Conservation (phyloP, 1,140 invertebrate genomes). For the Aphis craccivora region DNA sequence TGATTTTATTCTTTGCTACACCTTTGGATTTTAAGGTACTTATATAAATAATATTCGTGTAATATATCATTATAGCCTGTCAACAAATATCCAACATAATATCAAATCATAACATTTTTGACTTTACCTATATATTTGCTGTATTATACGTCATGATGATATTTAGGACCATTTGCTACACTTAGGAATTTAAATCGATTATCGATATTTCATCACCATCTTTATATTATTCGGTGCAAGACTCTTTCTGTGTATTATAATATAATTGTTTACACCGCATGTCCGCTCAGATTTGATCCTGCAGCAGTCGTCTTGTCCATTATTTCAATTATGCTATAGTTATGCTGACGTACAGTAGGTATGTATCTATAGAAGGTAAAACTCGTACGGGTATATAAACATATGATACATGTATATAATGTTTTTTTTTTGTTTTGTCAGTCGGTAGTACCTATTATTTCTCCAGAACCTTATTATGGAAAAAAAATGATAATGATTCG, state of each 20-base stretch:
- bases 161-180: background rate
- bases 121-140: background rate
- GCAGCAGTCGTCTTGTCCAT: background rate
- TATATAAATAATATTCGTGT: background rate
- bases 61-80: background rate
- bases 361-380: background rate
- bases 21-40: background rate
- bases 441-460: constrained; percentile 18
- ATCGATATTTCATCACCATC: background rate
- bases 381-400: no score
- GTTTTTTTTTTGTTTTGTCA: background rate
- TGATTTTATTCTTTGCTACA: background rate
- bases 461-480: constrained; percentile 40
- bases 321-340: background rate
- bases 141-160: background rate
- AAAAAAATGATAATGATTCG: constrained; percentile 46
- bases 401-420: background rate
- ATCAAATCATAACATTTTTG: background rate
- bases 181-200: background rate
- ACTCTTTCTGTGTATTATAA: background rate
- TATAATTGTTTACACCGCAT: background rate
- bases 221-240: background rate
- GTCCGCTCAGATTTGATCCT: background rate
- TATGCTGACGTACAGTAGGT: no score
- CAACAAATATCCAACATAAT: background rate